Evolutionary conservation across 2,797 vertebrate genomes (phyloP).

Genomic region (Oreochromis mossambicus): DNA sequence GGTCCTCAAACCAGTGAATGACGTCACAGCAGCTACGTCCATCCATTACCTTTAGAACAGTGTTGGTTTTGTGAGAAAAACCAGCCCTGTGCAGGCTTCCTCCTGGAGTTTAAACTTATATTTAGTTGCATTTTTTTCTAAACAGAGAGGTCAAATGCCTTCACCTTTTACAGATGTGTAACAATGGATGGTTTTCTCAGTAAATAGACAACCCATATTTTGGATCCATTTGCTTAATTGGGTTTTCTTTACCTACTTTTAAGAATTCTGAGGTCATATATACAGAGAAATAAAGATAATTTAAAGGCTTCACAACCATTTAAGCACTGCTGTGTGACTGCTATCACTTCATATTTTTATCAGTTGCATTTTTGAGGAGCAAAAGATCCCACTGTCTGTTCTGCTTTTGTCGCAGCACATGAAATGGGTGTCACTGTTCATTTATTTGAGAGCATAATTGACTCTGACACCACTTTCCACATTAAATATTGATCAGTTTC

Average conservation of each 20-base stretch:
- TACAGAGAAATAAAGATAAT: neutral
- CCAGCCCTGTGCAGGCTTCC: neutral
- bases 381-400: neutral
- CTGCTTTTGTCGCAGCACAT: neutral
- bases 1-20: neutral
- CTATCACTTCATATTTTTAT: neutral
- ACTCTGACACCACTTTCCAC: neutral
- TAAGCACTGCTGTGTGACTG: neutral
- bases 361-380: neutral
- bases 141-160: rapidly evolving
- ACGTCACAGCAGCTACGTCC: neutral
- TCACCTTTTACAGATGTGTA: neutral
- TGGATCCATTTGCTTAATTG: rapidly evolving
- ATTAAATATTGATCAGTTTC: neutral
- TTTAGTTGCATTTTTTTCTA: neutral
- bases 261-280: neutral
- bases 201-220: neutral
- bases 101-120: neutral
- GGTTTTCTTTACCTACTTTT: neutral
- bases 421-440: neutral
- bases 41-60: neutral
- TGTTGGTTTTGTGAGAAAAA: neutral
- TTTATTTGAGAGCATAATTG: neutral
- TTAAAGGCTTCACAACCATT: neutral
- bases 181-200: neutral